These are phyloP conservation scores for Thryonomys swinderianus DNA, from an alignment of 2,113 vertebrate genomes.

Conservation along the genomic window DNA sequence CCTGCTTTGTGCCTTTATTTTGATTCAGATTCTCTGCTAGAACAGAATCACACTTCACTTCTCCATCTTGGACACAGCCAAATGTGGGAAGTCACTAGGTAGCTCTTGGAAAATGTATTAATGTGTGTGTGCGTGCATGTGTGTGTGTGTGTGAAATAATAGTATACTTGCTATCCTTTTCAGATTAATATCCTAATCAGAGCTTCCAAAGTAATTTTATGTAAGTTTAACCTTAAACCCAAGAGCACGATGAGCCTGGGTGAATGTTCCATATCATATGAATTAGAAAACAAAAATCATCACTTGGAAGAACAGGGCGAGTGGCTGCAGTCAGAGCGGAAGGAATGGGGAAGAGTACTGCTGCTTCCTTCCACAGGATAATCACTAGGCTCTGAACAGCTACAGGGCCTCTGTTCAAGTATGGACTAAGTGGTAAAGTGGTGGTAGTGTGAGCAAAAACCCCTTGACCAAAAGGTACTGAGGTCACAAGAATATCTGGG, in stretches of 20 bases:
- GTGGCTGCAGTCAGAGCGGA: background rate
- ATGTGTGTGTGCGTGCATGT: background rate
- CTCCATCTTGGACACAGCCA: background rate
- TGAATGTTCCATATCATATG: background rate
- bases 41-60: background rate
- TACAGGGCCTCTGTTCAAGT: slow-evolving; percentile 42
- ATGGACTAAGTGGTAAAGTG: background rate
- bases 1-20: slow-evolving; percentile 2
- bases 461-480: slow-evolving; percentile 55
- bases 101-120: background rate
- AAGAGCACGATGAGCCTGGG: background rate
- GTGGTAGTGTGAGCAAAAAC: slow-evolving; percentile 55
- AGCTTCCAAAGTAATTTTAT: slow-evolving; percentile 19
- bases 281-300: slow-evolving; percentile 6
- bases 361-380: background rate
- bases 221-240: slow-evolving; percentile 37
- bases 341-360: background rate
- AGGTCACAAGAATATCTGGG: slow-evolving; percentile 56
- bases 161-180: background rate
- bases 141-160: slow-evolving; percentile 22
- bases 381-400: background rate
- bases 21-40: background rate
- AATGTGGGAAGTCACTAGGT: background rate
- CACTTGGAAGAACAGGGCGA: background rate
- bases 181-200: background rate